Conservation (phyloP, 2,888 invertebrate species). For the Drosophila cracens region DNA sequence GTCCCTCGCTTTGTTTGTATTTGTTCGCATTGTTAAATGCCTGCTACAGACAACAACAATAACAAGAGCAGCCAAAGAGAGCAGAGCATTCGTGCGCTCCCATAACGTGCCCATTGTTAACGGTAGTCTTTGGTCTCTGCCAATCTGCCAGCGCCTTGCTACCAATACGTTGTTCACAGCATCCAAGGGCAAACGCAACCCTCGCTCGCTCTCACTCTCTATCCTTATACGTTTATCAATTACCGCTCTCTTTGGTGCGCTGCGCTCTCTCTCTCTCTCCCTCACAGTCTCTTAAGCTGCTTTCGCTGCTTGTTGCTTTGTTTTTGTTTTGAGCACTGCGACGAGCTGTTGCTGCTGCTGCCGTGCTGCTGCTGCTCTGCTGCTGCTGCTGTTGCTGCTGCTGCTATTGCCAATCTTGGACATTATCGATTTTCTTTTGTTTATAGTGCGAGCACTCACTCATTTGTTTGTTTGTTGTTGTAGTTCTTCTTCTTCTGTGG, state of each 20-base stretch:
- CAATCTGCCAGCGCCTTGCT: slow-evolving; percentile 37
- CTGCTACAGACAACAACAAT: slow-evolving; percentile 45
- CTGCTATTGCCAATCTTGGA: slow-evolving; percentile 75
- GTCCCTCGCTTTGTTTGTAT: slow-evolving; percentile 49
- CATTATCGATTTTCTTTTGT: slow-evolving; percentile 79
- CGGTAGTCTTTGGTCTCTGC: slow-evolving; percentile 37
- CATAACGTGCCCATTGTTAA: slow-evolving; percentile 63
- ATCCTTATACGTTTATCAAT: background rate
- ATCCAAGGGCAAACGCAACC: slow-evolving; percentile 59
- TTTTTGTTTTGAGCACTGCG: slow-evolving; percentile 46
- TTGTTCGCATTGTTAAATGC: slow-evolving; percentile 79
- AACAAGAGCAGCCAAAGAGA: slow-evolving; percentile 1
- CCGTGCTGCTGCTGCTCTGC: slow-evolving; percentile 36
- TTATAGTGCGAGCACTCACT: slow-evolving; percentile 43
- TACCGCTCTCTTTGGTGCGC: background rate
- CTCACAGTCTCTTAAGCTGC: slow-evolving; percentile 28
- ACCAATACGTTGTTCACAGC: slow-evolving; percentile 47
- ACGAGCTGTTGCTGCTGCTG: slow-evolving; percentile 18
- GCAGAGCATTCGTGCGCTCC: slow-evolving; percentile 23
- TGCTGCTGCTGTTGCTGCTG: slow-evolving; percentile 15
- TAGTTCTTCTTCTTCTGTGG: slow-evolving; percentile 13
- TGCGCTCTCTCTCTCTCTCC: background rate
- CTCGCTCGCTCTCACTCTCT: slow-evolving; percentile 23
- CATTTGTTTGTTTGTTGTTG: slow-evolving; percentile 34
- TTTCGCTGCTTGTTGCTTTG: slow-evolving; percentile 55